A percentile compares a stretch with the other conserved stretches of the same genome.
phyloP scores from a whole-genome alignment of 2,888 invertebrate species.

The Stenoptilia bipunctidactyla region DNA sequence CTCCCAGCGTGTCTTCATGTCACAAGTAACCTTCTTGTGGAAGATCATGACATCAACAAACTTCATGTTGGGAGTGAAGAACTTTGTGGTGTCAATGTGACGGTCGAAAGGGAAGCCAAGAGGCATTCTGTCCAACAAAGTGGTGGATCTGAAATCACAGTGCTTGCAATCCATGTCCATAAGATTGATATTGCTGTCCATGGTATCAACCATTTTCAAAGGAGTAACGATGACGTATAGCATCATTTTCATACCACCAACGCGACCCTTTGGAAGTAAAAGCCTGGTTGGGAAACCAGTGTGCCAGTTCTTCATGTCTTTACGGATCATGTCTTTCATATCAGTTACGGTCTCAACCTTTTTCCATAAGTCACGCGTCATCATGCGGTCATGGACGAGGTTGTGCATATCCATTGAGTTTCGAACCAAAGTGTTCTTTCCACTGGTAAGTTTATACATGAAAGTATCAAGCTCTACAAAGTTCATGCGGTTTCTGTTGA shows the following conservation, averaged over 20 bases:
- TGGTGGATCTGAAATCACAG: constrained; percentile 43
- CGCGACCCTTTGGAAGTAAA: constrained; percentile 78
- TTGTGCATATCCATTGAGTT: constrained; percentile 76
- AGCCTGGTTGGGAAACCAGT: constrained; percentile 80
- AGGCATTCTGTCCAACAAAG: constrained; percentile 72
- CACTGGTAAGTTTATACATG: constrained; percentile 70
- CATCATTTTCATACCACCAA: constrained; percentile 75
- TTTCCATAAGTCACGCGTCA: constrained; percentile 74
- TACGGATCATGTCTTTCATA: constrained; percentile 32
- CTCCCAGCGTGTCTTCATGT: constrained; percentile 55
- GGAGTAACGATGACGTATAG: constrained; percentile 75
- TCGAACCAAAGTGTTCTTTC: constrained; percentile 75
- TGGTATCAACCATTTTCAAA: constrained; percentile 49
- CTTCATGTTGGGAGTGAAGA: constrained; percentile 77
- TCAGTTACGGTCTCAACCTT: constrained; percentile 69
- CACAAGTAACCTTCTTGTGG: constrained; percentile 66
- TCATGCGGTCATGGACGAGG: constrained; percentile 75
- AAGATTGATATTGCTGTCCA: constrained; percentile 43
- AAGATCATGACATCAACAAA: constrained; percentile 76
- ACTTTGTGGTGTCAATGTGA: constrained; percentile 67
- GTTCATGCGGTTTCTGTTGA: constrained; percentile 71
- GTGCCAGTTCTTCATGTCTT: constrained; percentile 56
- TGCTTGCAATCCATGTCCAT: constrained; percentile 53
- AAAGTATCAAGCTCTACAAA: constrained; percentile 77
- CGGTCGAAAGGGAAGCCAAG: constrained; percentile 84